Conservation (phyloP, 2,797 vertebrate species). For the Luscinia luscinia region DNA sequence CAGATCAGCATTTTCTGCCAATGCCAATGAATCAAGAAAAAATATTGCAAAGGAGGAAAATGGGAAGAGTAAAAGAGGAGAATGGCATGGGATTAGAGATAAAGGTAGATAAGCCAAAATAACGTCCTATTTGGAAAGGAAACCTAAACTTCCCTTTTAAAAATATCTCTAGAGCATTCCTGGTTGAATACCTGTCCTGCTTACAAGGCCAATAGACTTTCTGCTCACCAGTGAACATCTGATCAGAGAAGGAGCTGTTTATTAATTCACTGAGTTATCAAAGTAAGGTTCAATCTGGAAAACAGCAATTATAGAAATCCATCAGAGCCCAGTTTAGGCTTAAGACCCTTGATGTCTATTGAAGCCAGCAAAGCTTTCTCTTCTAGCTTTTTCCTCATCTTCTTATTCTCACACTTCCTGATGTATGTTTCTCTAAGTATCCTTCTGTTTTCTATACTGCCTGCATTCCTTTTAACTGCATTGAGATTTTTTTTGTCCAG, state of each 20-base stretch:
- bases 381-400: background rate
- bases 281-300: background rate
- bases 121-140: background rate
- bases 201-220: background rate
- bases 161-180: slow-evolving; percentile 13
- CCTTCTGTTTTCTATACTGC: background rate
- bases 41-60: slow-evolving; percentile 30
- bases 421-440: background rate
- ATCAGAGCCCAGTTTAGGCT: background rate
- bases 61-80: background rate
- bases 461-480: background rate
- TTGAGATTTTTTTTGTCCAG: background rate
- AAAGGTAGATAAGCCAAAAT: slow-evolving; percentile 13
- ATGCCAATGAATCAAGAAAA: slow-evolving; percentile 13
- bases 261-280: background rate
- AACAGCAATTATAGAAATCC: background rate
- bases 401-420: background rate
- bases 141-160: slow-evolving; percentile 3
- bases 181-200: background rate
- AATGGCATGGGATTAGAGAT: background rate
- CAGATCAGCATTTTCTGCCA: slow-evolving; percentile 15
- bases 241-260: background rate
- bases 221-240: background rate
- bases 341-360: background rate
- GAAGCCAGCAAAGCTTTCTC: background rate